phyloP scores from a whole-genome alignment of 2,888 invertebrate species.

The Taphrorychus bicolor region DNA sequence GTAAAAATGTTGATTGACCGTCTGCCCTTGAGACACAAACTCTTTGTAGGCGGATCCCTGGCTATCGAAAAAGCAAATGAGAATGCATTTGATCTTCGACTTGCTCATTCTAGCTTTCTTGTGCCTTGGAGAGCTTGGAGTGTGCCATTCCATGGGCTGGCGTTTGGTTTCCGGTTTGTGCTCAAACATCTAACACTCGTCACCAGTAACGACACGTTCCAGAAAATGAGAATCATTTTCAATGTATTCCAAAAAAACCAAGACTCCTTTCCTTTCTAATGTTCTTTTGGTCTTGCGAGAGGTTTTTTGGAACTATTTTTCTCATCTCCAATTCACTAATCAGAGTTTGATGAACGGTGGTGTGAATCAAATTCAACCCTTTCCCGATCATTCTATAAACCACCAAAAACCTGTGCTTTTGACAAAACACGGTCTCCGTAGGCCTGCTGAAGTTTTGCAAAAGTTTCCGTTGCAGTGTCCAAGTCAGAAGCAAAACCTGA shows the following conservation, averaged over 20 bases:
- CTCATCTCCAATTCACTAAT: slow-evolving; percentile 39
- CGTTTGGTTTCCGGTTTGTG: slow-evolving; percentile 19
- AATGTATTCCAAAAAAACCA: not conserved
- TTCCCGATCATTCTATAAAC: slow-evolving; percentile 36
- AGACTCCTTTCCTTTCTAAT: not conserved
- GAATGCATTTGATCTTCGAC: not conserved
- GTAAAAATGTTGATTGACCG: not conserved
- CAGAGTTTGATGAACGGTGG: slow-evolving; percentile 42
- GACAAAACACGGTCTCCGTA: slow-evolving; percentile 11
- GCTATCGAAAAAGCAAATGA: slow-evolving; percentile 6
- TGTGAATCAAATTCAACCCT: slow-evolving; percentile 42
- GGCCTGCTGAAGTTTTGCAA: slow-evolving; percentile 2
- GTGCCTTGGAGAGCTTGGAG: not conserved
- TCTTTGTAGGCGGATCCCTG: not conserved
- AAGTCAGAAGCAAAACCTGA: not conserved
- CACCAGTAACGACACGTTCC: slow-evolving; percentile 4
- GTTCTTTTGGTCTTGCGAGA: not conserved
- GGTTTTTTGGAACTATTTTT: slow-evolving; percentile 6
- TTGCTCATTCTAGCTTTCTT: slow-evolving; percentile 11
- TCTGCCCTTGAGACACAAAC: not conserved
- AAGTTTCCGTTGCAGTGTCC: slow-evolving; percentile 9
- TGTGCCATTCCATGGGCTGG: slow-evolving; percentile 1
- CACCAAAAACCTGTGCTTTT: not conserved
- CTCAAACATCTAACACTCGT: slow-evolving; percentile 8
- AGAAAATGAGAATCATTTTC: not conserved